Evolutionary conservation across 2,797 vertebrate genomes (phyloP).

Genomic region (Microchirus variegatus): DNA sequence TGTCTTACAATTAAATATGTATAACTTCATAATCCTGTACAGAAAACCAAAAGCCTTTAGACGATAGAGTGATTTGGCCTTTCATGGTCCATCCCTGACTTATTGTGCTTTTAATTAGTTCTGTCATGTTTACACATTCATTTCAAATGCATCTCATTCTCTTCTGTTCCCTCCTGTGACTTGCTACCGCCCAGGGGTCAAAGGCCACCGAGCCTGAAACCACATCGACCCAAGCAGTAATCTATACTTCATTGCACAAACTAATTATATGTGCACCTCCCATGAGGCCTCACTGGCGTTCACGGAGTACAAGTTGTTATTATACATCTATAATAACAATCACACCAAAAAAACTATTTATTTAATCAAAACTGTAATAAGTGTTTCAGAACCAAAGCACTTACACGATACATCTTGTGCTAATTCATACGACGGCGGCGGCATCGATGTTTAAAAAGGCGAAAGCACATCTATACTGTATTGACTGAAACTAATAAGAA

Average conservation of each 20-base stretch:
- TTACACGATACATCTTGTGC: slow-evolving; percentile 4
- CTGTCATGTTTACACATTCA: slow-evolving; percentile 1
- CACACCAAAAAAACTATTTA: slow-evolving; percentile 11
- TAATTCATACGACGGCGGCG: slow-evolving; percentile 2
- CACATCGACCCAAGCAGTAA: not conserved
- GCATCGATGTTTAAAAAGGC: slow-evolving; percentile 7
- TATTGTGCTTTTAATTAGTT: slow-evolving; percentile 19
- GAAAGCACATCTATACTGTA: slow-evolving; percentile 25
- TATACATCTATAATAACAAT: slow-evolving; percentile 8
- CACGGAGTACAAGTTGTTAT: slow-evolving; percentile 2
- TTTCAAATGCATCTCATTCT: slow-evolving; percentile 1
- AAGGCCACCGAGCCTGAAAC: not conserved
- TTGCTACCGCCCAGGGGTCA: not conserved
- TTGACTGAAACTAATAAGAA: not conserved
- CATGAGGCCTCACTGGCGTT: slow-evolving; percentile 19
- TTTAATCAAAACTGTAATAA: slow-evolving; percentile 5
- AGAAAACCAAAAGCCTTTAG: not conserved
- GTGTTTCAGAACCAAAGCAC: slow-evolving; percentile 26
- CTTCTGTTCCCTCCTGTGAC: not conserved
- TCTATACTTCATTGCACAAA: not conserved
- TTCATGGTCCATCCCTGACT: not conserved
- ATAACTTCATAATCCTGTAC: not conserved
- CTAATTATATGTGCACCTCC: slow-evolving; percentile 15
- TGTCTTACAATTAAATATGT: not conserved
- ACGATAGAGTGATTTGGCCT: not conserved